Evolutionary conservation across 2,113 vertebrate species (phyloP).

Genomic region (Pholis gunnellus): DNA sequence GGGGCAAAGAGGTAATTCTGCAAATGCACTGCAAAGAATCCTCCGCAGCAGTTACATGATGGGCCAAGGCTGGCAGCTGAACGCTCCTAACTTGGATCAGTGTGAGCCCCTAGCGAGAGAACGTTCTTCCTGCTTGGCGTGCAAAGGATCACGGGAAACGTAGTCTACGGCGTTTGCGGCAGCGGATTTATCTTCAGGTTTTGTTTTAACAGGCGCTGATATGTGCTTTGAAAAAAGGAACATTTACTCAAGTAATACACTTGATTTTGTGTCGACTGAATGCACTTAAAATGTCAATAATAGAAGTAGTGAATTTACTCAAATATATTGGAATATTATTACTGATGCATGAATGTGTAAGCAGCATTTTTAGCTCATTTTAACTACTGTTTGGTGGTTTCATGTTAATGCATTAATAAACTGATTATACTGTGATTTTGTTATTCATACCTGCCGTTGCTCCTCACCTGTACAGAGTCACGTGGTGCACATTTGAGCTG

Average conservation of each 20-base stretch:
- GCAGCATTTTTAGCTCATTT: neutral
- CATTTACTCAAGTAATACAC: neutral
- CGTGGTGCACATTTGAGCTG: no score
- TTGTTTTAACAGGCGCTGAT: no score
- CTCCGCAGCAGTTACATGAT: conserved; percentile 93
- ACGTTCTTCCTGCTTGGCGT: conserved; percentile 87
- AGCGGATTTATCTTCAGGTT: neutral
- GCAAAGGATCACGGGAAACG: conserved; percentile 85
- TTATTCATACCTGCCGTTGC: no score
- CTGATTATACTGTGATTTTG: neutral
- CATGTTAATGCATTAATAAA: neutral
- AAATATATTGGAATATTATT: neutral
- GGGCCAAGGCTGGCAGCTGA: conserved; percentile 93
- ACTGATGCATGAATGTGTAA: neutral
- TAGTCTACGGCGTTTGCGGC: conserved; percentile 72
- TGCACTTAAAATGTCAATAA: neutral
- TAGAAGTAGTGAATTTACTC: neutral
- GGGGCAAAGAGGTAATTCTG: conserved; percentile 77
- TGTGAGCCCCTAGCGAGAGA: conserved; percentile 86
- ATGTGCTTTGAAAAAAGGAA: neutral
- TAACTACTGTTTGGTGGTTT: neutral
- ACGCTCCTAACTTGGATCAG: conserved; percentile 94
- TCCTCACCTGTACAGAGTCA: no score
- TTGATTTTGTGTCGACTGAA: neutral
- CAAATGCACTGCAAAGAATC: conserved; percentile 86